Evolutionary conservation across 2,888 invertebrate genomes (phyloP), one percentile per base, ranked within the genome.

Genomic region (Agonopterix heracliana): DNA sequence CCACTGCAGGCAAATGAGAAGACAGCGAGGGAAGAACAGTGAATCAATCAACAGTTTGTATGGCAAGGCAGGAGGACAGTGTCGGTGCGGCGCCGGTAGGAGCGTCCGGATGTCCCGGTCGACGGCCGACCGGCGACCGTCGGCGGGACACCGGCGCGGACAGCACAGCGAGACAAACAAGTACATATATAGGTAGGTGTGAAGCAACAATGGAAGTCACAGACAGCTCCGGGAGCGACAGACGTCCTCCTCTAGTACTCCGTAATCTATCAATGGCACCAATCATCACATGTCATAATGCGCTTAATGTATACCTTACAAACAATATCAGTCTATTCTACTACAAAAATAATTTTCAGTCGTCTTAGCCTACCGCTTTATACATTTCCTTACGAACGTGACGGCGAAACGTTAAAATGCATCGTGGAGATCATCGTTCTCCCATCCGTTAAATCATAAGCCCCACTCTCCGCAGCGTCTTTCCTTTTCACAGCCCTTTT

Each of bases 321-420:
- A 84, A 85, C 69, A 74, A 83, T 85, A 84, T 88, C 87, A 88
- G 87, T 87, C 87, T 88, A 87, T 79, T 74, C 86, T 85, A 85
- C 87, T 88, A 88, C 81, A 87, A 88, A 88, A 88, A 88, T 87
- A 88, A 84, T 81, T 84, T 79, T 87, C 87, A 87, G 87, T 88
- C 87, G 82, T 81, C 82, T 83, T 85, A 80, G 73, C 69, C 81
- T 81, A 80, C 76, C 68, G 80, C 75, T 78, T 77, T 78, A 76
- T 78, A 78, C 78, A 74, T 78, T 63, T 61, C 61, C 63, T 60
- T 66, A 66, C 64, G 63, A 66, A 65, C 60, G 58, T 64, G 65
- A 68, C 64, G 66, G 73, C 74, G 72, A 73, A 70, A 66, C 68
- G 75, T 67, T 71, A 76, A 81, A 81, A 82, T 81, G 82, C 81